A percentile compares a stretch with the other conserved stretches of the same genome.
Conservation (phyloP, 2,888 invertebrate species). For the Erebia epiphron region DNA sequence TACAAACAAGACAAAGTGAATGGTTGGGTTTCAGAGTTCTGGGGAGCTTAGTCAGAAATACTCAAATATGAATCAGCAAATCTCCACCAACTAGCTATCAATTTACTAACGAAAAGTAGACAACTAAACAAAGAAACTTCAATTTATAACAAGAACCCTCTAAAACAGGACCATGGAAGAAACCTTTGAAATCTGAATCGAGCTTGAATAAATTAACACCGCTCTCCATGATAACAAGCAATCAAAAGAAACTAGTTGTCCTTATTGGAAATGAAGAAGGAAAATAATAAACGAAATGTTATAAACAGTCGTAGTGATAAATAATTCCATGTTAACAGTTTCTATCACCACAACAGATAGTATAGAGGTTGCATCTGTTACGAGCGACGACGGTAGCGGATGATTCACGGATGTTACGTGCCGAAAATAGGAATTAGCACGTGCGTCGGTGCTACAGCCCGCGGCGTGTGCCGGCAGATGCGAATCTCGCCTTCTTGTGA, state of each 20-base stretch:
- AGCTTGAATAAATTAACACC: neutral
- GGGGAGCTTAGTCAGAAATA: neutral
- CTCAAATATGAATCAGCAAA: neutral
- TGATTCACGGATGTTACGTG: slow-evolving; percentile 42
- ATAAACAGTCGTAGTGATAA: neutral
- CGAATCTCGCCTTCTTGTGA: slow-evolving; percentile 22
- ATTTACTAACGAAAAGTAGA: no score
- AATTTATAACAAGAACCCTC: no score
- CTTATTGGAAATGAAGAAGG: neutral
- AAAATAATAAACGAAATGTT: neutral
- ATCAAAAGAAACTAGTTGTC: neutral
- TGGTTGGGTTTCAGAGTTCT: neutral
- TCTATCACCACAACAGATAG: slow-evolving; percentile 7
- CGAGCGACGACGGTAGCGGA: neutral
- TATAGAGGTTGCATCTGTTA: slow-evolving; percentile 7
- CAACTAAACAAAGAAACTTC: no score
- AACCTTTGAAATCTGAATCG: neutral
- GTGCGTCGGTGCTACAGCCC: slow-evolving; percentile 43
- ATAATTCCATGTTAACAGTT: slow-evolving; percentile 8
- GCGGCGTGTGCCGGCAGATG: slow-evolving; percentile 30
- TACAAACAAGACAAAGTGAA: neutral
- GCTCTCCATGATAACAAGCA: neutral
- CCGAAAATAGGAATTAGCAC: slow-evolving; percentile 56
- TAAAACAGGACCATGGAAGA: neutral
- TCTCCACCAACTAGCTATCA: neutral